Base-by-base conservation (phyloP, 1,140 invertebrate genomes). In the Paralvinella palmiformis region DNA sequence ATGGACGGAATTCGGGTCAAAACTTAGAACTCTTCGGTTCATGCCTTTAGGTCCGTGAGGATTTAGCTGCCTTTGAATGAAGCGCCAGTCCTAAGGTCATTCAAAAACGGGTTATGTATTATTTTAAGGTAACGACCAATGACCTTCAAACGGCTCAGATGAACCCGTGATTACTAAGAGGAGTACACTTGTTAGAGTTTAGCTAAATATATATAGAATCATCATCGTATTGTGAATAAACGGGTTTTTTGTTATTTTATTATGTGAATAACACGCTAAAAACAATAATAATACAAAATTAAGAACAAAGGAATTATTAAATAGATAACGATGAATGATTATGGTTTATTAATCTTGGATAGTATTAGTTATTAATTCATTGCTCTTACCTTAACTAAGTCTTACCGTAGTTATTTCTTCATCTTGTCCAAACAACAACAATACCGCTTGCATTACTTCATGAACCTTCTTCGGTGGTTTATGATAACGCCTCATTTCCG, bases 401-500 rank as follows among this genome's bases (percentile, higher is more conserved):
- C 37, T 20, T 57, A 57, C 55, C 55, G 6, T 27, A 27, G 60
- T 62, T 29, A 27, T 62, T 20, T 73, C 70, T 45, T 73, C 70
- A 63, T 69, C 72, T 24, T 75, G 68, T 3, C 75, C 75, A 17
- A 77, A 69, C 7, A 77, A 60, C 41, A 77, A 53, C 29, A 77
- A 58, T 2, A 73, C 71, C 1, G 73, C 72, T 67, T 69, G 73
- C 69, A 76, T 72, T 4, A 75, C 71, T 27, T 62, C 68, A 31
- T 74, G 68, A 6, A 77, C 71, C 27, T 67, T 67, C 1, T 63
- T 50, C 0, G 74, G 73, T n/a, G 75, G 74, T 50, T 58, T 63
- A 20, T 64, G 36, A 62, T 75, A 77, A 7, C 69, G 66, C 20
- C 63, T 68, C 27, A 77, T 74, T 62, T 77, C 75, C 2, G 69